Evolutionary conservation across 1,140 invertebrate genomes (phyloP), one percentile per base, ranked within the genome.

Genomic region (Planococcus citri): DNA sequence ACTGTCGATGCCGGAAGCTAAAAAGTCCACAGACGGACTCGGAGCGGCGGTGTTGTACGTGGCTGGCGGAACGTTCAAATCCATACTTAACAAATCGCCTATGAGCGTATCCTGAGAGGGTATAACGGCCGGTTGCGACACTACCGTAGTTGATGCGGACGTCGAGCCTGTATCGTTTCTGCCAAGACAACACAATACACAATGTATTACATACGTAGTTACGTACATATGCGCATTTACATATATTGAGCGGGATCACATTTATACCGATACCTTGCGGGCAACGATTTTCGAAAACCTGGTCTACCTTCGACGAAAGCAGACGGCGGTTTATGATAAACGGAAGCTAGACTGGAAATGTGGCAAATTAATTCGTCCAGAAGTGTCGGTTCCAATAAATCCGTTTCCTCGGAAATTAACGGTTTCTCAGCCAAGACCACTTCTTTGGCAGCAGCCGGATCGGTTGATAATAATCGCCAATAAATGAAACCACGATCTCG

Each of bases 371-470:
- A 83, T 81, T 99, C 97, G 78, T 99, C 97, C 33, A 99, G 81
- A 17, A 99, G 81, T 0, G 97, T 98, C 9, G 97, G 97, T 78
- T 99, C 97, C 57, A 99, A 80, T 3, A 99, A 82, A 82, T 99
- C 97, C 0, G 97, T 99, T 82, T 99, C 97, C 79, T 99, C 97
- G 0, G 94, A 97, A 75, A 99, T 99, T 6, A 99, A 83, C 21
- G 97, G 97, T 78, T 99, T 99, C 78, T 99, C 97, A 0, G 97
- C 97, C 17, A 99, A 82, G n/a, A 99, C 97, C 37, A 95, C 95
- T 80, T 99, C 96, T 79, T 99, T 99, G 24, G 97, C 97, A 25
- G 92, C 93, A 25, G 93, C 95, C 3, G 97, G 97, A 82, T 99
- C 97, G 17, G 97, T 99, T 60, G 95, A 98, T 17, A 99, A 81